A percentile compares a stretch with the other conserved stretches of the same genome.
These are phyloP conservation scores for Trissolcus japonicus DNA, from an alignment of 2,888 invertebrate genomes.

Conservation along the genomic window DNA sequence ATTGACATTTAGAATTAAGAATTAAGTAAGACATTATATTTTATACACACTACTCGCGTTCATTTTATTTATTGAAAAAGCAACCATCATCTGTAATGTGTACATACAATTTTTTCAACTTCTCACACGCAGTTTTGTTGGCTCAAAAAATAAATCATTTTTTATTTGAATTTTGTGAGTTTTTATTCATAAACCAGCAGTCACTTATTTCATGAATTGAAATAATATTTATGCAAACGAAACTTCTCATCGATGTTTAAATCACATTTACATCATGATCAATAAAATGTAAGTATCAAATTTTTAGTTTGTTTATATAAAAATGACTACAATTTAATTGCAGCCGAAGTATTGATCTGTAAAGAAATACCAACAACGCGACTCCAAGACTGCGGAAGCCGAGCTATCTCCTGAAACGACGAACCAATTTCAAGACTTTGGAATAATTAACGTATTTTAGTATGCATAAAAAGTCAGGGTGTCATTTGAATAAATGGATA, in stretches of 20 bases:
- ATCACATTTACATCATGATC: no score
- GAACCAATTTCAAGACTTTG: constrained; percentile 67
- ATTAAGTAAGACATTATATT: no score
- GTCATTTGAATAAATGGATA: constrained; percentile 3
- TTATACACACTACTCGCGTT: no score
- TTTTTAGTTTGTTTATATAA: no score
- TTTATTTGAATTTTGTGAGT: constrained; percentile 12
- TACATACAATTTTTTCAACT: constrained; percentile 2
- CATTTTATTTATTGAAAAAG: no score
- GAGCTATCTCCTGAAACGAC: constrained; percentile 62
- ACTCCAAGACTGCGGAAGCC: constrained; percentile 68
- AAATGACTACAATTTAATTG: constrained; percentile 31
- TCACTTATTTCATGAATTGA: neutral
- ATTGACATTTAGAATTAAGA: no score
- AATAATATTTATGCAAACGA: no score
- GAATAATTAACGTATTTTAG: constrained; percentile 59
- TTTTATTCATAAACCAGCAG: constrained; percentile 6
- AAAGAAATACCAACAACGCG: constrained; percentile 72
- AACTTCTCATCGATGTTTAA: no score
- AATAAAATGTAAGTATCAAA: no score
- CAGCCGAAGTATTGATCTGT: constrained; percentile 66
- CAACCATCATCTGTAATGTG: neutral
- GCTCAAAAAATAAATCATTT: neutral
- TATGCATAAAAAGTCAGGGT: constrained; percentile 1
- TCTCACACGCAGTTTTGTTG: constrained; percentile 4